These are phyloP conservation scores for Lepidurus apus DNA, from an alignment of 1,140 invertebrate genomes.

Conservation along the genomic window DNA sequence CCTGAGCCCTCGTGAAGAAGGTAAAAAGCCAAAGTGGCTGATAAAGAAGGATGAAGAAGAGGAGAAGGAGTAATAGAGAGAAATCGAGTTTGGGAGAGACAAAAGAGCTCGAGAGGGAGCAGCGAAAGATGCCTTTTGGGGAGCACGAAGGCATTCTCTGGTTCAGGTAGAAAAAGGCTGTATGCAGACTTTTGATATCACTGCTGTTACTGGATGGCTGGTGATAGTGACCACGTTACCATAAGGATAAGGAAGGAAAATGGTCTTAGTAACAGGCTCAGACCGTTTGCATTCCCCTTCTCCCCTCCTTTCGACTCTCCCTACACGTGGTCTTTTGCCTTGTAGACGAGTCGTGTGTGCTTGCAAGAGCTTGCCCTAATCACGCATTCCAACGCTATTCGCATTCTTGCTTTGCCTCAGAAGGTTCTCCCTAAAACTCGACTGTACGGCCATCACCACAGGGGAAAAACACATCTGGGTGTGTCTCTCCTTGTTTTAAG, in stretches of 20 bases:
- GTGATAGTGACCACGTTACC: neutral
- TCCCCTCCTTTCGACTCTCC: neutral
- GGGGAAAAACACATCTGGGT: slow-evolving; percentile 1
- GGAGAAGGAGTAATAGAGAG: neutral
- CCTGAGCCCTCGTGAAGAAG: neutral
- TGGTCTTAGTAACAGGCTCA: neutral
- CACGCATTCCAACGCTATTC: slow-evolving; percentile 9
- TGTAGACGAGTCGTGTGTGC: neutral
- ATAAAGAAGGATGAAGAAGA: neutral
- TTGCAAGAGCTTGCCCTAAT: neutral
- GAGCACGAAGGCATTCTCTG: slow-evolving; percentile 1
- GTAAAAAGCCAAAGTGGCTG: neutral
- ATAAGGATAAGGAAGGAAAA: neutral
- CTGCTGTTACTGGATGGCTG: neutral
- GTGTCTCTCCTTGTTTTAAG: neutral
- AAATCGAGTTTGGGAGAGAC: slow-evolving; percentile 11
- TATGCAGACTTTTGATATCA: slow-evolving; percentile 13
- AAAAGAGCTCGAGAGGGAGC: neutral
- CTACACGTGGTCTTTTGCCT: neutral
- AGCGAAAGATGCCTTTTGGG: slow-evolving; percentile 12
- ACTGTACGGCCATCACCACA: neutral
- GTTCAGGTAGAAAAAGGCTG: neutral
- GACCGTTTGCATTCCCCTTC: slow-evolving; percentile 5
- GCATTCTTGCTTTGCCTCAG: slow-evolving; percentile 8
- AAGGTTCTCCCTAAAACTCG: neutral